These are phyloP conservation scores for Brachystomella parvula DNA, from an alignment of 1,140 invertebrate genomes.

Conservation along the genomic window DNA sequence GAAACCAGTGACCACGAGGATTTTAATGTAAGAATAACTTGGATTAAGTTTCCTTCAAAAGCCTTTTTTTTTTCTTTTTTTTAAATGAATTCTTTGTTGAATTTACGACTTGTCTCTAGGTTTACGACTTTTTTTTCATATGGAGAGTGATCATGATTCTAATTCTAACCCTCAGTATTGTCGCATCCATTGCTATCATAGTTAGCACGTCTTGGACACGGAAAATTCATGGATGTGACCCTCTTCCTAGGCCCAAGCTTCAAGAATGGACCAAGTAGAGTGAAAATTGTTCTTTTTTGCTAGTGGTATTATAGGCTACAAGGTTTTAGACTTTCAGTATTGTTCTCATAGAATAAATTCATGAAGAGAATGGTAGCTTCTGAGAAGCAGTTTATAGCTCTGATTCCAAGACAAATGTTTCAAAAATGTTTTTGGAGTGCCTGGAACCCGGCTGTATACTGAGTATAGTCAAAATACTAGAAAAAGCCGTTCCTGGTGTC, in stretches of 20 bases:
- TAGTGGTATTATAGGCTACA: too few species aligned
- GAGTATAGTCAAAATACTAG: too few species aligned
- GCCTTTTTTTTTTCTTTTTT: neutral
- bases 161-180: slow-evolving; percentile 16
- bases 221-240: slow-evolving; percentile 24
- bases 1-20: neutral
- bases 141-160: slow-evolving; percentile 26
- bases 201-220: slow-evolving; percentile 25
- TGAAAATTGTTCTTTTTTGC: too few species aligned
- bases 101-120: neutral
- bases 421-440: too few species aligned
- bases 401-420: neutral
- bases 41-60: neutral
- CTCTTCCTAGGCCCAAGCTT: neutral
- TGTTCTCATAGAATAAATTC: too few species aligned
- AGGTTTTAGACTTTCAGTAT: too few species aligned
- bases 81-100: neutral
- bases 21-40: neutral
- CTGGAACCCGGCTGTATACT: too few species aligned
- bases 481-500: too few species aligned
- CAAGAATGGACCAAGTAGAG: neutral
- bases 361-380: too few species aligned
- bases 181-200: slow-evolving; percentile 1
- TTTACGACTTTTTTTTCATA: slow-evolving; percentile 30
- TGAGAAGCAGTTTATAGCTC: neutral